Percentiles rank a stretch among this genome's conserved stretches.
Conservation (phyloP, 2,888 invertebrate species). For the Dastarcus helophoroides region DNA sequence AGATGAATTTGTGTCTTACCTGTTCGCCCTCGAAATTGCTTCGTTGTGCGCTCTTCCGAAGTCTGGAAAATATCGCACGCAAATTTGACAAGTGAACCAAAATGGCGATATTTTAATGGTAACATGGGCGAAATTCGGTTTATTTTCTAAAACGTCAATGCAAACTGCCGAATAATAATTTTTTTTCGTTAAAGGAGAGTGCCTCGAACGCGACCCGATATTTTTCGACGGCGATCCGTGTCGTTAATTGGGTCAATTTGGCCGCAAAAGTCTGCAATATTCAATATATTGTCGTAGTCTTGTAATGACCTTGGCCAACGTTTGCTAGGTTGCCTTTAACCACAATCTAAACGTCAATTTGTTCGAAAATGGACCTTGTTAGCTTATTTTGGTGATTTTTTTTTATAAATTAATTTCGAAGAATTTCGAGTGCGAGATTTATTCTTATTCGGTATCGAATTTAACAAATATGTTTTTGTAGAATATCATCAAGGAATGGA, state of each 20-base stretch:
- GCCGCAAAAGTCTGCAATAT: constrained; percentile 25
- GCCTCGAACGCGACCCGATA: too few species aligned
- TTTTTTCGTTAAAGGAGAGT: too few species aligned
- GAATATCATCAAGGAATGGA: constrained; percentile 78
- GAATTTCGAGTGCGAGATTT: constrained; percentile 5
- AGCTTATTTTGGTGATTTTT: constrained; percentile 6
- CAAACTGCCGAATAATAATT: too few species aligned
- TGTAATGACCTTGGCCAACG: constrained; percentile 37
- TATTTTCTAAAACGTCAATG: too few species aligned
- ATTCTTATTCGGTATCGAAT: constrained; percentile 7
- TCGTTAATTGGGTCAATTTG: constrained; percentile 18
- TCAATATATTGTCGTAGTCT: constrained; percentile 34
- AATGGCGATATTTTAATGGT: constrained; percentile 27
- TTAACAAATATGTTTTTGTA: constrained; percentile 34
- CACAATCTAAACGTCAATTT: constrained; percentile 21
- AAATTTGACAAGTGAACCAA: constrained; percentile 29
- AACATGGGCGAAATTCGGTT: constrained; percentile 8
- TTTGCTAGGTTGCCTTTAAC: constrained; percentile 32
- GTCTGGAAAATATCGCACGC: constrained; percentile 7
- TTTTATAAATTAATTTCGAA: constrained; percentile 4
- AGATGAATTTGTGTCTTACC: constrained; percentile 5
- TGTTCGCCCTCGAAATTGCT: constrained; percentile 4
- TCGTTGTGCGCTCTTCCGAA: constrained; percentile 4
- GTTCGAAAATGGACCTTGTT: constrained; percentile 22
- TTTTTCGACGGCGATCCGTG: too few species aligned